Evolutionary conservation across 2,888 invertebrate genomes (phyloP).

Genomic region (Metellina segmentata): DNA sequence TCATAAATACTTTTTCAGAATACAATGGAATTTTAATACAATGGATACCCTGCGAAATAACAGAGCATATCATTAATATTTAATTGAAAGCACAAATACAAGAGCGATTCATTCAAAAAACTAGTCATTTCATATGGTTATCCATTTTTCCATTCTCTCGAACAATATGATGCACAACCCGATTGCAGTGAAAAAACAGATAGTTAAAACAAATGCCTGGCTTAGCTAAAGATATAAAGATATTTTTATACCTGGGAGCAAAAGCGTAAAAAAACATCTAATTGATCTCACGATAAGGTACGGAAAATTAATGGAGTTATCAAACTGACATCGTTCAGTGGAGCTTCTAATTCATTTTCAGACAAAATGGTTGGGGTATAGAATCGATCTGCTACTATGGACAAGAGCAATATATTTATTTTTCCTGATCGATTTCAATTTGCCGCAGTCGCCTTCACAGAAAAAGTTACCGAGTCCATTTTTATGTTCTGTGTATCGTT

Average conservation of each 20-base stretch:
- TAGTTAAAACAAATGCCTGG: background rate
- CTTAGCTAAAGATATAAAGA: constrained; percentile 28
- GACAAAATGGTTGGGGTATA: constrained; percentile 35
- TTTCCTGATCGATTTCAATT: constrained; percentile 57
- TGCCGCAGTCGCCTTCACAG: constrained; percentile 14
- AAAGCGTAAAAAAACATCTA: constrained; percentile 45
- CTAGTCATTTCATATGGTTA: too few relatives aligned
- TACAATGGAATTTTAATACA: too few relatives aligned
- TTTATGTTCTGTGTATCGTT: constrained; percentile 45
- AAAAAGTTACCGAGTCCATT: constrained; percentile 20
- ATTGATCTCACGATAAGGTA: constrained; percentile 49
- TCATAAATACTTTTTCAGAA: too few relatives aligned
- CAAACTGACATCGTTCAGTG: constrained; percentile 56
- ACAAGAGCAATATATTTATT: constrained; percentile 54
- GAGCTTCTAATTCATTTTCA: constrained; percentile 59
- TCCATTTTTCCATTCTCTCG: too few relatives aligned
- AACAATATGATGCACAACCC: too few relatives aligned
- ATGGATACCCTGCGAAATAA: too few relatives aligned
- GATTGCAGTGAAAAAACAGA: background rate
- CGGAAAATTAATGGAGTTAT: constrained; percentile 61
- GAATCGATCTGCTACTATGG: constrained; percentile 41
- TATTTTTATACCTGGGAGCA: constrained; percentile 39
- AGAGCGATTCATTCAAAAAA: too few relatives aligned
- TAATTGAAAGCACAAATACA: too few relatives aligned
- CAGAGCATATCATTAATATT: too few relatives aligned